Conservation (phyloP, 2,113 vertebrate species). For the Eublepharis macularius region DNA sequence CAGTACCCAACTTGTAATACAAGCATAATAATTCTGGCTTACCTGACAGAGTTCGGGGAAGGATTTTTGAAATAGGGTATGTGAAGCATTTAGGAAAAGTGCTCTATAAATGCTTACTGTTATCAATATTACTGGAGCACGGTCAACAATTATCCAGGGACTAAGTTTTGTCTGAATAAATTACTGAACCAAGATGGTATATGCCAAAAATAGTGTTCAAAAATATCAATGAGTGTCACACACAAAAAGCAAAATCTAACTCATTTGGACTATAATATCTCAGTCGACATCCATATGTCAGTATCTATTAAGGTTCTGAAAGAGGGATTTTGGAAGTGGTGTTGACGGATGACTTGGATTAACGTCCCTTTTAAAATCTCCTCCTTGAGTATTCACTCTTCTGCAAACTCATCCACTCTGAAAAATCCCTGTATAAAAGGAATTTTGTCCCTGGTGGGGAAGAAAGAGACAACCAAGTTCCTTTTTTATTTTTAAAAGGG, state of each 20-base stretch:
- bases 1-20: neutral
- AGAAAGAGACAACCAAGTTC: neutral
- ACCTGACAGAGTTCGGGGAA: neutral
- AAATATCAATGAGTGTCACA: neutral
- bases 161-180: neutral
- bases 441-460: neutral
- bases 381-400: neutral
- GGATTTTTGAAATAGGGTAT: neutral
- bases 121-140: neutral
- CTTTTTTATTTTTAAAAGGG: neutral
- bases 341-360: neutral
- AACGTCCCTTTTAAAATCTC: neutral
- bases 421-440: neutral
- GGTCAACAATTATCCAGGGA: neutral
- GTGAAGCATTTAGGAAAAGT: neutral
- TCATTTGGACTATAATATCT: neutral
- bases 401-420: neutral
- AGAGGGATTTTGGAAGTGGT: neutral
- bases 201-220: neutral
- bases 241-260: neutral
- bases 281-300: neutral
- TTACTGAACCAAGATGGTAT: neutral
- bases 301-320: neutral
- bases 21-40: neutral
- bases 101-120: neutral